phyloP scores from a whole-genome alignment of 2,113 vertebrate species.

The Anoura caudifer region DNA sequence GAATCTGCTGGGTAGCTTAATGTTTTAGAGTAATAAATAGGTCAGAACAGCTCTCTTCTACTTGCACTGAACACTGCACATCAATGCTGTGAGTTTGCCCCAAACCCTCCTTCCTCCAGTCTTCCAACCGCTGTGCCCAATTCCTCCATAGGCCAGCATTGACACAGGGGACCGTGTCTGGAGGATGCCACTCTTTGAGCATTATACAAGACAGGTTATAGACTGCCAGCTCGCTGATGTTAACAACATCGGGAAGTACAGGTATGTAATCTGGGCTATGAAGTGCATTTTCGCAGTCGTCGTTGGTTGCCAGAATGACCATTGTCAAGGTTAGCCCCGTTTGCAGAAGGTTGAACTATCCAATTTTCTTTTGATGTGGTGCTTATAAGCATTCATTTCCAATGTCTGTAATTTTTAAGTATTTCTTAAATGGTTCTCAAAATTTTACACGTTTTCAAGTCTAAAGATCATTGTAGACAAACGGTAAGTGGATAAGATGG shows the following conservation, averaged over 20 bases:
- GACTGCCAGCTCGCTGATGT: slow-evolving; percentile 95
- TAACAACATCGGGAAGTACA: slow-evolving; percentile 95
- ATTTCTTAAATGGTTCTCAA: slow-evolving; percentile 4
- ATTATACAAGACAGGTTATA: slow-evolving; percentile 93
- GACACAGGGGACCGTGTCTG: slow-evolving; percentile 96
- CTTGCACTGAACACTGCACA: not conserved
- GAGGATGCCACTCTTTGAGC: slow-evolving; percentile 98
- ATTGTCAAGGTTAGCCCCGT: not conserved
- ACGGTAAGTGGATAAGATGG: not conserved
- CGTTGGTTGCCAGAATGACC: not conserved
- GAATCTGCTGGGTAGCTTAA: not conserved
- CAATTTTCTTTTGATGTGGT: not conserved
- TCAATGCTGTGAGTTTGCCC: not conserved
- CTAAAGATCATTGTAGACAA: not conserved
- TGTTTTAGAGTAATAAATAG: not conserved
- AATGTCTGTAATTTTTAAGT: slow-evolving; percentile 15
- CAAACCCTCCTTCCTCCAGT: not conserved
- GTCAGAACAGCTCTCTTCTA: not conserved
- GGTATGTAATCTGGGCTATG: slow-evolving; percentile 76
- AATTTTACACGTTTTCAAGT: slow-evolving; percentile 10
- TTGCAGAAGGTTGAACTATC: not conserved
- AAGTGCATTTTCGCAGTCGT: not conserved
- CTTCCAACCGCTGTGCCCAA: fast-evolving
- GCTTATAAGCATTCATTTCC: not conserved
- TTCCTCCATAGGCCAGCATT: slow-evolving; percentile 87